Evolutionary conservation across 1,140 invertebrate genomes (phyloP).

Genomic region (Achatina immaculata): DNA sequence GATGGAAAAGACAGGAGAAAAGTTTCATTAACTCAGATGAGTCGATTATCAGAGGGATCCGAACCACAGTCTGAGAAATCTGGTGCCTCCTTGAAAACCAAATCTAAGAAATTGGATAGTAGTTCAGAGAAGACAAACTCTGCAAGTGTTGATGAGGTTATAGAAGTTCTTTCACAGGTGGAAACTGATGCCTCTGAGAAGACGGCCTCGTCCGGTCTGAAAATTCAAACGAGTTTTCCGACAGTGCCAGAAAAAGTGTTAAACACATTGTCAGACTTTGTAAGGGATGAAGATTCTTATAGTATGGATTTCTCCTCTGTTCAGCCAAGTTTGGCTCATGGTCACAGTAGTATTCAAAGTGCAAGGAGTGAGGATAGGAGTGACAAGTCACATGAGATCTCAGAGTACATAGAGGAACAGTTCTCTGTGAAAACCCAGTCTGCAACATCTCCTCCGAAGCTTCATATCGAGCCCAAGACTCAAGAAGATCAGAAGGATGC

Average conservation of each 20-base stretch:
- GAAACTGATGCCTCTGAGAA: conserved; percentile 42
- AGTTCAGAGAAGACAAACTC: conserved; percentile 39
- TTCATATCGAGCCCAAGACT: conserved; percentile 23
- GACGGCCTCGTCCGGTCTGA: conserved; percentile 39
- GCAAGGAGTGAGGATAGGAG: conserved; percentile 34
- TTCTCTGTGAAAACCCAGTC: conserved; percentile 28
- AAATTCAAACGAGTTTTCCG: conserved; percentile 37
- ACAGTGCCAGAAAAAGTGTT: conserved; percentile 28
- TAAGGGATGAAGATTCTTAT: conserved; percentile 47
- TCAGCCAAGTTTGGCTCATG: conserved; percentile 41
- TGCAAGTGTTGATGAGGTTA: conserved; percentile 46
- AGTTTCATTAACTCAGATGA: conserved; percentile 42
- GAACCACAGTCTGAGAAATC: conserved; percentile 55
- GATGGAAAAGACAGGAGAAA: conserved; percentile 46
- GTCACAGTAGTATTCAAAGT: conserved; percentile 42
- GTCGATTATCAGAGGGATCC: conserved; percentile 64
- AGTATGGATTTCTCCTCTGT: conserved; percentile 51
- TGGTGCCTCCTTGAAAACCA: conserved; percentile 17
- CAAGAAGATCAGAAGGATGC: not conserved
- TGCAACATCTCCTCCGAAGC: conserved; percentile 16
- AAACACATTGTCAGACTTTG: not conserved
- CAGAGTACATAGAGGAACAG: conserved; percentile 50
- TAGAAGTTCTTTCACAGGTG: conserved; percentile 48
- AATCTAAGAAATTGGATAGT: conserved; percentile 22
- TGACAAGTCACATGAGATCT: conserved; percentile 36